Evolutionary conservation across 1,140 invertebrate species (phyloP).

Genomic region (Xylocopa sonorina): DNA sequence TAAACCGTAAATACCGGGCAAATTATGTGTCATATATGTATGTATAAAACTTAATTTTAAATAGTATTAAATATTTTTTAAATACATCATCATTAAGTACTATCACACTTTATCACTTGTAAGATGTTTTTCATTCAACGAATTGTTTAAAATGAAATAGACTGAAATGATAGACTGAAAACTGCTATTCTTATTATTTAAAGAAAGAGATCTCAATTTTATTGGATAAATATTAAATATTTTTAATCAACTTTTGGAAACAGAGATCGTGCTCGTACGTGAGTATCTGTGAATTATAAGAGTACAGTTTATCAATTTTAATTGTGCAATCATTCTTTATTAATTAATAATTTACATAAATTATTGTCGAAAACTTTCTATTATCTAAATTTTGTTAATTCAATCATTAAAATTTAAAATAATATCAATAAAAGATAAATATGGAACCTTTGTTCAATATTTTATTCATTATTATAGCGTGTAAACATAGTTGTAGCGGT

Average conservation of each 20-base stretch:
- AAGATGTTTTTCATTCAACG: background rate
- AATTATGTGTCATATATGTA: background rate
- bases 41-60: conserved; percentile 8
- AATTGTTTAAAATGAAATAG: background rate
- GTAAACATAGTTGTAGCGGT: background rate
- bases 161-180: background rate
- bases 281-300: background rate
- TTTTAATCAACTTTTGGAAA: background rate
- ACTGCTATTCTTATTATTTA: conserved; percentile 5
- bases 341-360: background rate
- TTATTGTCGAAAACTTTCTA: background rate
- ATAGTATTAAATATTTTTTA: conserved; percentile 2
- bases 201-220: background rate
- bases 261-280: background rate
- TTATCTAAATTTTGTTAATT: background rate
- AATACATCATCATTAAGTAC: conserved; percentile 10
- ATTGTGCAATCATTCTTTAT: background rate
- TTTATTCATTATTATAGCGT: background rate
- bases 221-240: background rate
- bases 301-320: background rate
- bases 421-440: background rate
- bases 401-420: conserved; percentile 7
- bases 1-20: conserved; percentile 13
- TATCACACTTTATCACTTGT: conserved; percentile 3
- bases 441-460: background rate